Percentiles rank a stretch among this genome's conserved stretches.
These are phyloP conservation scores for Agriopis leucophaearia DNA, from an alignment of 2,888 invertebrate genomes.

Conservation along the genomic window DNA sequence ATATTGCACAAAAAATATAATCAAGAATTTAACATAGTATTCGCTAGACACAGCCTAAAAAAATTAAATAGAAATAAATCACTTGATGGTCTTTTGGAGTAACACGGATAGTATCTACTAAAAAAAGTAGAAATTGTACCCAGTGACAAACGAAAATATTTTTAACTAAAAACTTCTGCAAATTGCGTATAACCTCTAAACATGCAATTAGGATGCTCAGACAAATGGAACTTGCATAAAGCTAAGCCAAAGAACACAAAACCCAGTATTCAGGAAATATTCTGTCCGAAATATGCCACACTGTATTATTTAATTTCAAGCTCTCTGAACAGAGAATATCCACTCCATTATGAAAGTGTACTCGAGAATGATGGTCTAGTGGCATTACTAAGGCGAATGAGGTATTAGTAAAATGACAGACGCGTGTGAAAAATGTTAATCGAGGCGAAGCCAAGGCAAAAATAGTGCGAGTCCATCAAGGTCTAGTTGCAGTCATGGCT, in stretches of 20 bases:
- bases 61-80: too few species aligned
- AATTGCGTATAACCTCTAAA: slow-evolving; percentile 64
- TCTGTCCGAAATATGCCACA: slow-evolving; percentile 73
- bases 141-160: not conserved
- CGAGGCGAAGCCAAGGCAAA: too few species aligned
- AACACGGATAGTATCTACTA: too few species aligned
- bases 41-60: too few species aligned
- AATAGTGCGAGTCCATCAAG: too few species aligned
- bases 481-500: too few species aligned
- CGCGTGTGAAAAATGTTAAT: too few species aligned
- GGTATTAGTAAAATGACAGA: not conserved
- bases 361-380: not conserved
- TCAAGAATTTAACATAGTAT: too few species aligned
- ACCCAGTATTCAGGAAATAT: slow-evolving; percentile 58
- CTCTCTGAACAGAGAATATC: slow-evolving; percentile 15
- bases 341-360: too few species aligned
- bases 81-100: too few species aligned
- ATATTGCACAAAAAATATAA: too few species aligned
- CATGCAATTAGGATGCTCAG: slow-evolving; percentile 84
- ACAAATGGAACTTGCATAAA: slow-evolving; percentile 83
- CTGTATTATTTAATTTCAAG: slow-evolving; percentile 44
- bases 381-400: not conserved
- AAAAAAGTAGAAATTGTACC: not conserved
- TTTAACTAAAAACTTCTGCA: not conserved
- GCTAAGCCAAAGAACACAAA: slow-evolving; percentile 74